Base-by-base conservation (phyloP, 2,113 vertebrate genomes). In the Ptilonorhynchus violaceus region DNA sequence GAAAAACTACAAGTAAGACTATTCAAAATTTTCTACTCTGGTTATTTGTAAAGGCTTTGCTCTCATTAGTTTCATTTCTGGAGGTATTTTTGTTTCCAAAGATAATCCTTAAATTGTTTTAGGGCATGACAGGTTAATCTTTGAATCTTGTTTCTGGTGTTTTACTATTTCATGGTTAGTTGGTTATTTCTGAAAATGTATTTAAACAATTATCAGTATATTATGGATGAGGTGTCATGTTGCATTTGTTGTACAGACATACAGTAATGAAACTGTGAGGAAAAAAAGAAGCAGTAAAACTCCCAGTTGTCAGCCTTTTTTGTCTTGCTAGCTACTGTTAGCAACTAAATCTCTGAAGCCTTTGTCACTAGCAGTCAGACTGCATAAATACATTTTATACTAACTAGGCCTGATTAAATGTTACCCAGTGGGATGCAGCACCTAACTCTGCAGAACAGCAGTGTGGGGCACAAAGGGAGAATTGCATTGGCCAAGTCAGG, bases 1-100 rank as follows among this genome's bases (percentile, higher is more conserved):
- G 97, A 98, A 99, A 85, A 99, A 99, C 97, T 99, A 99, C 98
- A 99, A 99, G 99, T 99, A 99, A 99, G 99, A 80, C 19, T 78
- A 30, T 81, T 81, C 18, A 67, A 55, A 88, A 20, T 85, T 59
- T 62, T 84, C 42, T 88, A 9, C 6, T 25, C 5, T 44, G 85
- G 30, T 58, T 91, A 11, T 72, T 96, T 73, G 18, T 78, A 50
- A 79, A 66, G 37, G 9, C 41, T 92, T 83, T 90, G 7, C 11
- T 88, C 33, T 83, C 28, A 18, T 47, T 79, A 50, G 10, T 80
- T 81, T 75, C 0, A 42, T 53, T 84, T 87, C 64, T 92, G 76
- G 33, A 74, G 24, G 6, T 73, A 28, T 81, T 87, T 85, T 66
- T 75, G 5, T 79, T 82, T 86, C 37, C 12, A 8, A 76, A 66